These are phyloP conservation scores for Poecilia picta DNA, from an alignment of 2,797 vertebrate genomes.

Conservation along the genomic window DNA sequence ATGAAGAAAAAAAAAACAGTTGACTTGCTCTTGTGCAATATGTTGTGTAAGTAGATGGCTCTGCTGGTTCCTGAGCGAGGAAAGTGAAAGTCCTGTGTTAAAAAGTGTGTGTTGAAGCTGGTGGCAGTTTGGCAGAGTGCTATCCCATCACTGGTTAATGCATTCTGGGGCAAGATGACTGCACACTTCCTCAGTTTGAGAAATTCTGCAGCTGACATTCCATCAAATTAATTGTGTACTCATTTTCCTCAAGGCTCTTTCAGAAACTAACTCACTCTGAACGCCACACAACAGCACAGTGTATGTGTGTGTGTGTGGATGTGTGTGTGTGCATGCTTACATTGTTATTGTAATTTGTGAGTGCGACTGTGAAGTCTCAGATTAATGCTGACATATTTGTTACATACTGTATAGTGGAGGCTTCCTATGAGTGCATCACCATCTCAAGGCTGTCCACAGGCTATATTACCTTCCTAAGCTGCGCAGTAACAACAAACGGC, in stretches of 20 bases:
- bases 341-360: conserved; percentile 14
- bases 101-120: conserved; percentile 23
- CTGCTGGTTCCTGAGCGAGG: neutral
- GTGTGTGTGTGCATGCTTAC: neutral
- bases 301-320: neutral
- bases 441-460: conserved; percentile 1
- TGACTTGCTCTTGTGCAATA: conserved; percentile 5
- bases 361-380: conserved; percentile 2
- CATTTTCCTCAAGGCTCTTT: conserved; percentile 50
- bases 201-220: conserved; percentile 50
- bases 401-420: neutral
- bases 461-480: neutral
- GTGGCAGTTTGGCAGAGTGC: conserved; percentile 16
- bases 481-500: neutral
- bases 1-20: neutral
- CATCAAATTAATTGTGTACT: conserved; percentile 61
- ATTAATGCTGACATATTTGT: conserved; percentile 14
- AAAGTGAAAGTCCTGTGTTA: conserved; percentile 42
- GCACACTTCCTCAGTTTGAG: conserved; percentile 40
- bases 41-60: conserved; percentile 27
- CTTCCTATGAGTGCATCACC: neutral
- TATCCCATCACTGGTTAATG: conserved; percentile 33
- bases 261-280: conserved; percentile 30
- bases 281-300: conserved; percentile 18
- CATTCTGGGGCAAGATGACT: conserved; percentile 31